Conservation (phyloP, 30 jellyfish, hydroid and myxozoan species). For the Turritopsis dohrnii region DNA sequence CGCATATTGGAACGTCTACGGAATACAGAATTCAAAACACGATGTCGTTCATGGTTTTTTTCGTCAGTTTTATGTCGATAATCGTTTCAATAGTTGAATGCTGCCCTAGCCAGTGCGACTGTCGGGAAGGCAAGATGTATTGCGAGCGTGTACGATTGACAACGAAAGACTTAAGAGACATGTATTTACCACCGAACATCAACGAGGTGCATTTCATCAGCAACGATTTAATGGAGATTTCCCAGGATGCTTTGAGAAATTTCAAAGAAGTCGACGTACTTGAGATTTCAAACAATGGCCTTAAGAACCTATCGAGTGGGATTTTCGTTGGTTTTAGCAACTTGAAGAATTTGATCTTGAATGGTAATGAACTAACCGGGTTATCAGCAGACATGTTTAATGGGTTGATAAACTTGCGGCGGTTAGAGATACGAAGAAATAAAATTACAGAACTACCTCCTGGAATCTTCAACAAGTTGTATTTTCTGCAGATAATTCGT, state of each 20-base stretch:
- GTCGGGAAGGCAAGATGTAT: constrained; percentile 11
- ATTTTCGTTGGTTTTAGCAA: constrained; percentile 11
- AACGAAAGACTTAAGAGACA: not conserved
- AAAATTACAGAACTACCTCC: not conserved
- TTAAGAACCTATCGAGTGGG: not conserved
- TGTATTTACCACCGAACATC: not conserved
- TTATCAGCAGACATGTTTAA: not conserved
- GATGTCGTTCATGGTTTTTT: not conserved
- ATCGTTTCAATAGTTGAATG: not conserved
- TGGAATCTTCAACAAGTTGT: constrained; percentile 8
- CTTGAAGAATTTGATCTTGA: constrained; percentile 9
- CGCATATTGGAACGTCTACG: not conserved
- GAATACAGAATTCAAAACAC: not conserved
- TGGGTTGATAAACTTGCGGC: constrained; percentile 2
- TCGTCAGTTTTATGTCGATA: not conserved
- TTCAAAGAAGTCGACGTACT: not conserved
- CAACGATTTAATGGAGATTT: not conserved
- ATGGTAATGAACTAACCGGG: constrained; percentile 5
- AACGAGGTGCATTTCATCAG: not conserved
- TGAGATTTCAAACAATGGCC: not conserved
- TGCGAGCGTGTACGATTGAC: not conserved
- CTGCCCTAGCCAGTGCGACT: constrained; percentile 9
- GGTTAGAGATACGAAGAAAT: not conserved
- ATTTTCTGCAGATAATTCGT: not conserved
- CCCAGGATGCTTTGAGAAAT: constrained; percentile 4